phyloP scores from a whole-genome alignment of 2,888 invertebrate species.

The Thalpophila matura region DNA sequence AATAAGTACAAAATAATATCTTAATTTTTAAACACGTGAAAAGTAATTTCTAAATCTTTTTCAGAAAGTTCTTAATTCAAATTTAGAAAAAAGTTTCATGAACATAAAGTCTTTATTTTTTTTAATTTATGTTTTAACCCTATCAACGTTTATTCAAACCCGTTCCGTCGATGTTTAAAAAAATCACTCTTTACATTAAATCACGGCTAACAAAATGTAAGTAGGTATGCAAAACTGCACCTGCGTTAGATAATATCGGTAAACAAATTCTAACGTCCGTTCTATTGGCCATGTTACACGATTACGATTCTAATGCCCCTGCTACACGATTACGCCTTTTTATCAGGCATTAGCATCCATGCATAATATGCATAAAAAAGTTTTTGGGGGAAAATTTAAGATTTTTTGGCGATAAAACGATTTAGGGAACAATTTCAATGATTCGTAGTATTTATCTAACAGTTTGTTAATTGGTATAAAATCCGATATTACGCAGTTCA shows the following conservation, averaged over 20 bases:
- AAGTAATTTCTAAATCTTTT: not conserved
- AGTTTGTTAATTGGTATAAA: slow-evolving; percentile 5
- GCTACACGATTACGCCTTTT: slow-evolving; percentile 56
- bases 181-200: slow-evolving; percentile 6
- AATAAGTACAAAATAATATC: no score
- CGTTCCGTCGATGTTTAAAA: slow-evolving; percentile 4
- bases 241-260: slow-evolving; percentile 65
- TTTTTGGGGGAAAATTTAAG: slow-evolving; percentile 56
- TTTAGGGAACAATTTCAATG: slow-evolving; percentile 24
- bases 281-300: slow-evolving; percentile 53
- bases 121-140: not conserved
- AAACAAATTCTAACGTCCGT: slow-evolving; percentile 71
- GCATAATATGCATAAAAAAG: slow-evolving; percentile 46
- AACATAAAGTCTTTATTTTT: not conserved
- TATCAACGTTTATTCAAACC: not conserved
- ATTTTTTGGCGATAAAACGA: slow-evolving; percentile 53
- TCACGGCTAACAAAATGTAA: slow-evolving; percentile 32
- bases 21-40: no score
- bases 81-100: not conserved
- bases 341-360: slow-evolving; percentile 22
- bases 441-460: slow-evolving; percentile 24
- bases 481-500: not conserved
- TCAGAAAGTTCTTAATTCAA: not conserved
- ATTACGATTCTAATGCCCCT: slow-evolving; percentile 50
- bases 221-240: slow-evolving; percentile 77